Conservation (phyloP, 2,888 invertebrate species). For the Drosophila affinis region DNA sequence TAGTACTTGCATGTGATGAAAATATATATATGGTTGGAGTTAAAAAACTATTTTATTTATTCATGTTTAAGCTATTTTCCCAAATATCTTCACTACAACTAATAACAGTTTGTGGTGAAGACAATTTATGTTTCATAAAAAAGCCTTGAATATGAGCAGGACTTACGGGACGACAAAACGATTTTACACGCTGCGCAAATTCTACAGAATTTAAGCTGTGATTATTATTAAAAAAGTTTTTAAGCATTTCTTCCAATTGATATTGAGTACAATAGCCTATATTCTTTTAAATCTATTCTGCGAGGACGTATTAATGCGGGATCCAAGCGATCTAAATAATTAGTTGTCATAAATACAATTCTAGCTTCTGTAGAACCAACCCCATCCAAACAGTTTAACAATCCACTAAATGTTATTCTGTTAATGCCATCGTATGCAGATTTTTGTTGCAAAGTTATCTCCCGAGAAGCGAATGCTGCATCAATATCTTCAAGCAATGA, state of each 20-base stretch:
- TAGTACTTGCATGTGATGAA: not conserved
- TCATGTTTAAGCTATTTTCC: constrained; percentile 75
- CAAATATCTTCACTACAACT: constrained; percentile 88
- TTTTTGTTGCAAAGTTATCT: constrained; percentile 89
- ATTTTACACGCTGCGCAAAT: constrained; percentile 88
- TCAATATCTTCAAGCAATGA: constrained; percentile 99
- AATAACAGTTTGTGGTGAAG: constrained; percentile 87
- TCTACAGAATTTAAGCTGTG: no score
- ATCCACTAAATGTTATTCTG: constrained; percentile 97
- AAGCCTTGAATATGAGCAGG: constrained; percentile 98
- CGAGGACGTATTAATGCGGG: no score
- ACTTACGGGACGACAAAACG: constrained; percentile 88
- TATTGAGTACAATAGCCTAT: no score
- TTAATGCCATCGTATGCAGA: constrained; percentile 96
- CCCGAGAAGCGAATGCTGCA: constrained; percentile 94
- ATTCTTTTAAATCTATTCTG: no score
- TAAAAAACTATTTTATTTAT: constrained; percentile 25
- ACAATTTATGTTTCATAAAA: constrained; percentile 95
- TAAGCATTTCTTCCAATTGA: no score
- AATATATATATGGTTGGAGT: not conserved
- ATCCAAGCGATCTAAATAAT: no score
- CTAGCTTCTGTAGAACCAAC: constrained; percentile 99
- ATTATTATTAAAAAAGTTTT: no score
- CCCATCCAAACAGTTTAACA: constrained; percentile 98
- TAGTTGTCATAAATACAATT: no score